A percentile compares a stretch with the other conserved stretches of the same genome.
Conservation (phyloP, 2,797 vertebrate species). For the Epinephelus awoara region DNA sequence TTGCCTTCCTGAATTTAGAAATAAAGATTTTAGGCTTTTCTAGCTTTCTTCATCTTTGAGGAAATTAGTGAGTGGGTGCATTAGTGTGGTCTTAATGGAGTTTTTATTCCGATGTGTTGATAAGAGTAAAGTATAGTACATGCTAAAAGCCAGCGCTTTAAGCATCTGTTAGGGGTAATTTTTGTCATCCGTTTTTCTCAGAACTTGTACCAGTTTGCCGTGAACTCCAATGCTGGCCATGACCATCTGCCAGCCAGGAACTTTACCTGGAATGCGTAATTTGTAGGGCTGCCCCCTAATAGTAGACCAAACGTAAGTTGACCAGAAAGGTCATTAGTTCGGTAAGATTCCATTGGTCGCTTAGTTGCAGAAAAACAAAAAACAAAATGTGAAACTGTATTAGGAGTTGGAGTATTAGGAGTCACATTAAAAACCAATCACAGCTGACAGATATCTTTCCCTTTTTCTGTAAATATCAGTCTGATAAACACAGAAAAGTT, state of each 20-base stretch:
- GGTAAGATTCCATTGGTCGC: too few relatives aligned
- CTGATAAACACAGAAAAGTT: too few relatives aligned
- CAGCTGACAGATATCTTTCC: too few relatives aligned
- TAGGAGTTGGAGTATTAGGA: too few relatives aligned
- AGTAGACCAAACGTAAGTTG: too few relatives aligned
- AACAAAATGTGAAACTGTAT: too few relatives aligned
- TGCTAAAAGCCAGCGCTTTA: background rate
- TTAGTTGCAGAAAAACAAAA: too few relatives aligned
- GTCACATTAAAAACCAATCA: too few relatives aligned
- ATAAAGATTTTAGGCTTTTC: background rate
- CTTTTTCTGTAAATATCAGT: too few relatives aligned
- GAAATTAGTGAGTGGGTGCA: background rate
- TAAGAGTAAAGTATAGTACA: background rate
- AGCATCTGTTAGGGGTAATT: background rate
- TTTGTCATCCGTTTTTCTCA: background rate
- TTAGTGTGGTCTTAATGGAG: background rate
- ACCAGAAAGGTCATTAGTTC: too few relatives aligned
- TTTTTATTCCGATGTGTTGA: background rate
- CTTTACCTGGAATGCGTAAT: too few relatives aligned
- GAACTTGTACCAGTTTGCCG: background rate
- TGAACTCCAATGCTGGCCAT: background rate
- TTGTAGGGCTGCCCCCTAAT: too few relatives aligned
- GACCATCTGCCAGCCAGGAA: background rate
- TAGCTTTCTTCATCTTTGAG: background rate
- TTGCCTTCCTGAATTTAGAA: background rate